Conservation (phyloP, 1,140 invertebrate genomes). For the Drosophila nigromelanica region DNA sequence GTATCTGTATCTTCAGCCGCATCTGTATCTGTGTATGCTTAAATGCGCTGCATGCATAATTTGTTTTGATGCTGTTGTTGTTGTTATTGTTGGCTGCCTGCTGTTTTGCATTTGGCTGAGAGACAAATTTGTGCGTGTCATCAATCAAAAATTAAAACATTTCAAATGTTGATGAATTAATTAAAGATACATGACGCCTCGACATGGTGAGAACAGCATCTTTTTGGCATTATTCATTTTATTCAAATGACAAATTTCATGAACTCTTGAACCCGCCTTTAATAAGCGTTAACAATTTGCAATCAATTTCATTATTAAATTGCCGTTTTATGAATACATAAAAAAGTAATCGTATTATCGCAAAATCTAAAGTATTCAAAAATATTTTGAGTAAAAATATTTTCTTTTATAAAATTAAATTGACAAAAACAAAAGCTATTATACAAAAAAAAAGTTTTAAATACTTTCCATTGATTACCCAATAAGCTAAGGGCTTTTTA, state of each 20-base stretch:
- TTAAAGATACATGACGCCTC: slow-evolving; percentile 53
- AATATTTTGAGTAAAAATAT: no score
- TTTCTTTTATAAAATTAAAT: no score
- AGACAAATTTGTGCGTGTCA: slow-evolving; percentile 75
- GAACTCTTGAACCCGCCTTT: slow-evolving; percentile 1
- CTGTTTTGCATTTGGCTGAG: slow-evolving; percentile 61
- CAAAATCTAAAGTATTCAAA: no score
- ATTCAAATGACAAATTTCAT: slow-evolving; percentile 34
- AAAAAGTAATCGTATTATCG: no score
- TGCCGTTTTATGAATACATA: background rate
- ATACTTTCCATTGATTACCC: no score
- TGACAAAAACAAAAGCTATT: no score
- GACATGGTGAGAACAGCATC: slow-evolving; percentile 44
- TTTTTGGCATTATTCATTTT: slow-evolving; percentile 1
- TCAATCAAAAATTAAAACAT: slow-evolving; percentile 74
- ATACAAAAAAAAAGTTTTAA: no score
- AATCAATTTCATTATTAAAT: background rate
- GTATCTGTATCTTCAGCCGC: background rate
- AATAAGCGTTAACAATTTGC: background rate
- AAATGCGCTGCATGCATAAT: slow-evolving; percentile 17
- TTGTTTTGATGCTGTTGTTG: slow-evolving; percentile 19
- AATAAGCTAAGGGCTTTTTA: no score
- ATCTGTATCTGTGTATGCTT: slow-evolving; percentile 2
- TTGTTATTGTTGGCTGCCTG: slow-evolving; percentile 18
- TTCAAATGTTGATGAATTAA: slow-evolving; percentile 64